phyloP scores from a whole-genome alignment of 2,888 invertebrate genomes.

The Lasius platythorax region DNA sequence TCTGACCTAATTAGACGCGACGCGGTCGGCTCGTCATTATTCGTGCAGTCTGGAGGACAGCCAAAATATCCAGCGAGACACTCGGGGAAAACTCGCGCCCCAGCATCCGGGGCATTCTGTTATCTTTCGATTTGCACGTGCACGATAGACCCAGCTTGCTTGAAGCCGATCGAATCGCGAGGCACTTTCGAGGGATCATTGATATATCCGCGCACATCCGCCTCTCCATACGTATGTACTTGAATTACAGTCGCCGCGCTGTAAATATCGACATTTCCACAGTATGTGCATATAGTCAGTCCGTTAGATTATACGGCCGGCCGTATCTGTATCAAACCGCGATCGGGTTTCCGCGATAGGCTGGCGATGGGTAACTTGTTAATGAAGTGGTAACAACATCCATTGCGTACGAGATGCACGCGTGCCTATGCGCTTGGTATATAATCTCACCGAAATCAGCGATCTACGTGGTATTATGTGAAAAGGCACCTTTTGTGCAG shows the following conservation, averaged over 20 bases:
- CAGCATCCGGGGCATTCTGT: slow-evolving; percentile 26
- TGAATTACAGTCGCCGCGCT: slow-evolving; percentile 31
- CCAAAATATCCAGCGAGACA: slow-evolving; percentile 60
- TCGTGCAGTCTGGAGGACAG: slow-evolving; percentile 61
- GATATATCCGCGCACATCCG: slow-evolving; percentile 25
- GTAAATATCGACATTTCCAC: slow-evolving; percentile 47
- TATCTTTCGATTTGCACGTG: slow-evolving; percentile 46
- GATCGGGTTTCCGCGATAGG: slow-evolving; percentile 10
- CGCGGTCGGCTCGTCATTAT: slow-evolving; percentile 60
- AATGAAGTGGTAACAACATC: slow-evolving; percentile 27
- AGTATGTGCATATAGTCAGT: neutral
- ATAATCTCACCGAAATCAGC: neutral
- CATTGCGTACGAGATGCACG: slow-evolving; percentile 16
- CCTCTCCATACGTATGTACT: slow-evolving; percentile 29
- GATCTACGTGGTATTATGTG: neutral
- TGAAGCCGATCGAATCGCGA: slow-evolving; percentile 4
- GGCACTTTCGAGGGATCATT: slow-evolving; percentile 18
- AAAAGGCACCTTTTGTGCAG: neutral
- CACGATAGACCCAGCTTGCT: neutral
- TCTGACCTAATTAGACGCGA: slow-evolving; percentile 46
- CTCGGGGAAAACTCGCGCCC: slow-evolving; percentile 35
- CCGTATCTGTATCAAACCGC: slow-evolving; percentile 30
- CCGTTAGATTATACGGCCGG: slow-evolving; percentile 21
- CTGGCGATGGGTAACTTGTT: slow-evolving; percentile 30
- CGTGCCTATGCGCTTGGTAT: neutral